phyloP scores from a whole-genome alignment of 2,113 vertebrate species.

The Perca fluviatilis region DNA sequence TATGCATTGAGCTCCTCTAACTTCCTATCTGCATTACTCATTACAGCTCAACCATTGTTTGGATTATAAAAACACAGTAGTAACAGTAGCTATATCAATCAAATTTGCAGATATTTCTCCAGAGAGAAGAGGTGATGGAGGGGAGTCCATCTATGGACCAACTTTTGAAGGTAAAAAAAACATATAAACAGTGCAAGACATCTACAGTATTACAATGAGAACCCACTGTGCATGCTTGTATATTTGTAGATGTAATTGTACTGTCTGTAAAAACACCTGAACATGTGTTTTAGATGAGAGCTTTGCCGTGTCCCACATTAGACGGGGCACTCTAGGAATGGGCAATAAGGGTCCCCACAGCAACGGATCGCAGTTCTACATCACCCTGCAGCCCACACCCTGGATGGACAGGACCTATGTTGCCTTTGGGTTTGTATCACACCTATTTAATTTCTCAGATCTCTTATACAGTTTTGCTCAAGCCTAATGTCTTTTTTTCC shows the following conservation, averaged over 20 bases:
- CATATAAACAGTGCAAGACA: neutral
- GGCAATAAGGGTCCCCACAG: slow-evolving; percentile 90
- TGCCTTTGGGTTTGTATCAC: slow-evolving; percentile 90
- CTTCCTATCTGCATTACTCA: neutral
- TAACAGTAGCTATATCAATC: neutral
- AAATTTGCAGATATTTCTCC: slow-evolving; percentile 85
- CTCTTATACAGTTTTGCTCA: neutral
- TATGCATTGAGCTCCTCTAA: neutral
- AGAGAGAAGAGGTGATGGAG: slow-evolving; percentile 84
- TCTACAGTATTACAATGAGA: neutral
- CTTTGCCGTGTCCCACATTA: slow-evolving; percentile 87
- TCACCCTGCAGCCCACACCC: slow-evolving; percentile 88
- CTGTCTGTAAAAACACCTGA: neutral
- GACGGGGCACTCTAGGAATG: slow-evolving; percentile 89
- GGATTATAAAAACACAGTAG: neutral
- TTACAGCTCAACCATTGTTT: neutral
- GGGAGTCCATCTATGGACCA: slow-evolving; percentile 90
- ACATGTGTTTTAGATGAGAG: slow-evolving; percentile 86
- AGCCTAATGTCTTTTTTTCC: slow-evolving; percentile 24
- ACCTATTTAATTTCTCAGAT: neutral
- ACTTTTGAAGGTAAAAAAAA: slow-evolving; percentile 86
- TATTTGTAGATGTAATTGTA: neutral
- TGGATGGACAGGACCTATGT: slow-evolving; percentile 91
- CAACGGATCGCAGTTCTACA: slow-evolving; percentile 92
- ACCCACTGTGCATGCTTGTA: neutral